Evolutionary conservation across 2,888 invertebrate species (phyloP).

Genomic region (Chymomyza amoena): DNA sequence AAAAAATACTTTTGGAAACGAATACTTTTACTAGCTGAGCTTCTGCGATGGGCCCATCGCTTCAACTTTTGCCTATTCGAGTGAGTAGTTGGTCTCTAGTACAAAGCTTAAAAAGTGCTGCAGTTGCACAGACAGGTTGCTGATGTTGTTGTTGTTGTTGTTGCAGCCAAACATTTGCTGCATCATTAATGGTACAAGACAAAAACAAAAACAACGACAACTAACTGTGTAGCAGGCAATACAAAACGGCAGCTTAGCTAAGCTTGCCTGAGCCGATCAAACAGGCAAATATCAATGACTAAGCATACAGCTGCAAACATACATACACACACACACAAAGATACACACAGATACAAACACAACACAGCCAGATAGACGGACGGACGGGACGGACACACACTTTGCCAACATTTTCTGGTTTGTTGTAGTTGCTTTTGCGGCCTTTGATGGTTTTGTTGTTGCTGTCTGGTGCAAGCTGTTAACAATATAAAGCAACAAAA

Average conservation of each 20-base stretch:
- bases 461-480: constrained; percentile 21
- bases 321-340: not conserved
- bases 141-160: constrained; percentile 13
- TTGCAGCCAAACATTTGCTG: constrained; percentile 33
- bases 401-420: not conserved
- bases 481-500: constrained; percentile 5
- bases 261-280: constrained; percentile 8
- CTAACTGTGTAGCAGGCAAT: not conserved
- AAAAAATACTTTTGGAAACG: no score
- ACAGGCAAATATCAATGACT: constrained; percentile 3
- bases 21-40: no score
- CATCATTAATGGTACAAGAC: constrained; percentile 34
- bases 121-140: constrained; percentile 29
- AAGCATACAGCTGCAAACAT: constrained; percentile 6
- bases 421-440: not conserved
- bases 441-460: constrained; percentile 17
- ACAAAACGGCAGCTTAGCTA: not conserved
- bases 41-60: no score
- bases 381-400: no score
- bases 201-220: constrained; percentile 15
- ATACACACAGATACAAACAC: not conserved
- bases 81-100: no score
- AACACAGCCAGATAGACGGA: no score
- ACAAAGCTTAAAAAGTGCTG: constrained; percentile 1
- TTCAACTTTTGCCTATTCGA: no score